Evolutionary conservation across 2,888 invertebrate genomes (phyloP), one percentile per base, ranked within the genome.

Genomic region (Euphydryas editha): DNA sequence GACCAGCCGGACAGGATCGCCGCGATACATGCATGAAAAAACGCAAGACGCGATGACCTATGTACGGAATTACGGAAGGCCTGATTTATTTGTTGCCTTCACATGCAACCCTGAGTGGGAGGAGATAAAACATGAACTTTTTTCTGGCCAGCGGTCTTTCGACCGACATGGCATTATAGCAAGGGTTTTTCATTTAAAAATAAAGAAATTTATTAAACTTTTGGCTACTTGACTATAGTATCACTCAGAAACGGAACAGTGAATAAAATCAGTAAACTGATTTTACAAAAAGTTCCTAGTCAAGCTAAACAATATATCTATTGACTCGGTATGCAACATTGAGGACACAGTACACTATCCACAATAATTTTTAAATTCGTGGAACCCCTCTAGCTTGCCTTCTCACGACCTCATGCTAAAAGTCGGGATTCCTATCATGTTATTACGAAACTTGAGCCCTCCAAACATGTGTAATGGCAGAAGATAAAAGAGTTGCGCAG

Each of bases 401-500:
- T 30, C 30, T 30, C 4, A 30, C 30, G 5, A 7, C 30, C 30
- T 30, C 4, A 30, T 30, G 30, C 30, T 30, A 30, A 30, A 30
- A 30, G 30, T 30, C 30, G 30, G 30, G 30, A 8, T 30, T 3
- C 1, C 30, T n/a, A n/a, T n/a, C n/a, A n/a, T n/a, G n/a, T n/a
- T n/a, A n/a, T n/a, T n/a, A n/a, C n/a, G n/a, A n/a, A n/a, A n/a
- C n/a, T n/a, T n/a, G n/a, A n/a, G n/a, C n/a, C n/a, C n/a, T n/a
- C n/a, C n/a, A n/a, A n/a, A n/a, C 36, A 36, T 36, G 69, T 66
- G 72, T 30, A 66, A 70, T 64, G 67, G 67, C 17, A 71, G 68
- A 1, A 69, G 59, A 60, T 78, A 37, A 75, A 74, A 44, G 72
- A 75, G 54, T 58, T 77, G 20, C 70, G 65, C 20, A 70, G 74